These are phyloP conservation scores for Stramonita haemastoma DNA, from an alignment of 2,888 invertebrate species.

Conservation along the genomic window DNA sequence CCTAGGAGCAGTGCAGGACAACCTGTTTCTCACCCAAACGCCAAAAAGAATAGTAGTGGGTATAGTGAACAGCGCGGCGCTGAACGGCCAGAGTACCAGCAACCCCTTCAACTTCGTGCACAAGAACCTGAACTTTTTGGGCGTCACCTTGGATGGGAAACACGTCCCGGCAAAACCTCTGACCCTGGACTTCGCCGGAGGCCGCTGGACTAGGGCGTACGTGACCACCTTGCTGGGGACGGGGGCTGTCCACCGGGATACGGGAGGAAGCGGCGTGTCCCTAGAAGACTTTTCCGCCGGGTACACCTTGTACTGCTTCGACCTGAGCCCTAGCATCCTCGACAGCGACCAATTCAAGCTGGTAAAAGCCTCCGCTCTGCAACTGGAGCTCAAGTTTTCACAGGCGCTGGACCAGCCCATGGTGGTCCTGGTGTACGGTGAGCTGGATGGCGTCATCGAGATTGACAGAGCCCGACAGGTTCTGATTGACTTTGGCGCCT, in stretches of 20 bases:
- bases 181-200: too few relatives aligned
- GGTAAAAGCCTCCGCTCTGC: slow-evolving; percentile 8
- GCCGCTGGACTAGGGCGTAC: too few relatives aligned
- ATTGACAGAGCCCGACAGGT: slow-evolving; percentile 33
- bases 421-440: slow-evolving; percentile 32
- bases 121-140: not conserved
- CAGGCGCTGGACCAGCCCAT: too few relatives aligned
- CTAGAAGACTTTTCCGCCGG: not conserved
- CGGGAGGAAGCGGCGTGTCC: not conserved
- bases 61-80: not conserved
- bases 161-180: too few relatives aligned
- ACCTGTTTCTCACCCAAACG: too few relatives aligned
- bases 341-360: slow-evolving; percentile 26
- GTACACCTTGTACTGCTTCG: not conserved
- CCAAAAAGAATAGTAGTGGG: slow-evolving; percentile 26
- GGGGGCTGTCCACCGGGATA: too few relatives aligned
- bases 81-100: not conserved
- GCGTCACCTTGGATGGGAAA: too few relatives aligned
- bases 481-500: too few relatives aligned
- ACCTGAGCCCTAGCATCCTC: not conserved
- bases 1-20: too few relatives aligned
- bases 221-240: not conserved
- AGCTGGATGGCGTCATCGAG: slow-evolving; percentile 33
- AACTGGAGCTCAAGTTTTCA: slow-evolving; percentile 26
- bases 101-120: not conserved